Evolutionary conservation across 2,113 vertebrate species (phyloP), one percentile per base, ranked within the genome.

Genomic region (Isurus oxyrinchus): DNA sequence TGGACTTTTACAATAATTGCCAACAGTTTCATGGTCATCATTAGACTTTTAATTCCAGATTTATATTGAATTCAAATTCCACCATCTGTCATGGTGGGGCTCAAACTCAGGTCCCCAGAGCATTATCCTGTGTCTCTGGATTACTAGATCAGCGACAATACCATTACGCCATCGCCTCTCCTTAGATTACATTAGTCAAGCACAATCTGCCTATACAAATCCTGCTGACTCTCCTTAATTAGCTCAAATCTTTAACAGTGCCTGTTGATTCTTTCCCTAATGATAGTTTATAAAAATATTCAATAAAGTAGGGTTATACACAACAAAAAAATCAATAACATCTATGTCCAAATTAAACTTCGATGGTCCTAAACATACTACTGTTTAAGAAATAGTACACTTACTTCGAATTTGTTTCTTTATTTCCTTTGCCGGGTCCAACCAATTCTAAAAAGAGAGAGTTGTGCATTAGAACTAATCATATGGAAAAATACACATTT

Each of bases 401-500:
- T 98, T 97, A 98, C 98, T 98, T 98, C 98, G 97, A 97, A 98
- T 97, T 97, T 98, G 98, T 96, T 97, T 98, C 96, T 98, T 98
- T 96, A 98, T 98, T 97, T 98, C 98, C 96, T 98, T 98, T 0
- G 97, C 97, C 96, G 98, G 97, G 97, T 98, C 98, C 96, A 98
- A 97, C 98, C 98, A 98, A 97, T 98, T 98, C 98, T 98, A 96
- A 1, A 97, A 96, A 97, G 19, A 49, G 25, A 53, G 53, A 96
- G 97, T 96, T 96, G 96, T 8, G 95, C 31, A 19, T 93, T 61
- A 81, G 94, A 88, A 61, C 16, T 55, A 96, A 97, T 35, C 0
- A 79, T 23, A 96, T 96, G 40, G 35, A 63, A 79, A 13, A 57
- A 86, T 61, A 59, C 2, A 96, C 13, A 0, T 81, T 14, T 14